Evolutionary conservation across 2,888 invertebrate genomes (phyloP), one percentile per base, ranked within the genome.

Genomic region (Onthophagus sagittarius): DNA sequence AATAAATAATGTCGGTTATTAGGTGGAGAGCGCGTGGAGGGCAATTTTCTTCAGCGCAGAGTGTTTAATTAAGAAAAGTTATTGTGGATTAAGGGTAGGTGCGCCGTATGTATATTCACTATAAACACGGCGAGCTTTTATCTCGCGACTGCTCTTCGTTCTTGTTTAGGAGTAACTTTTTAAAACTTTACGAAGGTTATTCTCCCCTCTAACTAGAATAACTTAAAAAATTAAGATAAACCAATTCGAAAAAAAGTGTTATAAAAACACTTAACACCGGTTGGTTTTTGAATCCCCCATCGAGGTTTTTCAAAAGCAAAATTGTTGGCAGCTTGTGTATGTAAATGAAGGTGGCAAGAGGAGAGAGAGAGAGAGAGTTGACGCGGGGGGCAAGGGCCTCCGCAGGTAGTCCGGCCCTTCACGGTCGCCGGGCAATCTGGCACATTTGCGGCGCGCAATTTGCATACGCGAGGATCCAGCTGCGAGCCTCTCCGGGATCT

Each of bases 361-460:
- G 39, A 11, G 39, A 53, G 39, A 9, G 9, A 11, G 7, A 11
- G 39, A 53, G 39, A 23, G 23, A 23, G 39, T 53, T 53, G 39
- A 11, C 39, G 11, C 39, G 39, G 39, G 39, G 23, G 39, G 39
- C 39, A 53, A 53, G 39, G 39, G 67, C 32, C 67, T 15, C 79
- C 77, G 76, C 79, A 67, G 67, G 67, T 67, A 67, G 82, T 82
- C 32, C 67, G 67, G 67, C 67, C 67, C 67, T 67, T 67, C 67
- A 67, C 79, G 80, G 78, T 78, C 74, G 77, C 70, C 78, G 79
- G 77, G 78, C 78, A 79, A 80, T 79, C 79, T 78, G 78, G 79
- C 79, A 80, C 80, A 80, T 79, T 79, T 79, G 78, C 79, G 74
- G 73, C 72, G 75, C 74, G 71, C 69, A 67, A 79, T 79, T 78